Evolutionary conservation across 2,797 vertebrate species (phyloP).

Genomic region (Erethizon dorsatum): DNA sequence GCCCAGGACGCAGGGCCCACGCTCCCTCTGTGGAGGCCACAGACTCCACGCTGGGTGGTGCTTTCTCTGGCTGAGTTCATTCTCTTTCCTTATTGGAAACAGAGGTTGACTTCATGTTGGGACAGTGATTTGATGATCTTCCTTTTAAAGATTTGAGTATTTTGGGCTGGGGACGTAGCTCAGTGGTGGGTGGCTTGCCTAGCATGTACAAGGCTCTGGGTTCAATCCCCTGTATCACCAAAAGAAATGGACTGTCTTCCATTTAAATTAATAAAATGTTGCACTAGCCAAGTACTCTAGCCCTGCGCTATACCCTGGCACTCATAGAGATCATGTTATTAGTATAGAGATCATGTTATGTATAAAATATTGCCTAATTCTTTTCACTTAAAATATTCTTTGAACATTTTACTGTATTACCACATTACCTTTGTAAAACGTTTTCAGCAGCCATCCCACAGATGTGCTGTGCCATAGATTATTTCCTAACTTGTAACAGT

Average conservation of each 20-base stretch:
- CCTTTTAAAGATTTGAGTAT: neutral
- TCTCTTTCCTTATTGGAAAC: neutral
- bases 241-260: neutral
- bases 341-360: neutral
- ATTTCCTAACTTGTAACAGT: conserved; percentile 17
- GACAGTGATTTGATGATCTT: neutral
- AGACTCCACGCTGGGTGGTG: neutral
- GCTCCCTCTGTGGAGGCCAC: neutral
- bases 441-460: neutral
- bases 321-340: neutral
- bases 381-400: neutral
- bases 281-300: neutral
- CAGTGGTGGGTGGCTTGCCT: neutral
- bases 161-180: neutral
- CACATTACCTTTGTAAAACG: neutral
- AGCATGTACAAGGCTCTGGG: neutral
- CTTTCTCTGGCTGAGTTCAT: neutral
- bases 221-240: neutral
- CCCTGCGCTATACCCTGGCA: neutral
- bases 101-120: neutral
- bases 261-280: neutral
- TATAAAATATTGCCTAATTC: neutral
- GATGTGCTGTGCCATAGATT: neutral
- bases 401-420: neutral
- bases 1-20: neutral